Conservation (phyloP, 2,888 invertebrate genomes). For the Pyrochroa serraticornis region DNA sequence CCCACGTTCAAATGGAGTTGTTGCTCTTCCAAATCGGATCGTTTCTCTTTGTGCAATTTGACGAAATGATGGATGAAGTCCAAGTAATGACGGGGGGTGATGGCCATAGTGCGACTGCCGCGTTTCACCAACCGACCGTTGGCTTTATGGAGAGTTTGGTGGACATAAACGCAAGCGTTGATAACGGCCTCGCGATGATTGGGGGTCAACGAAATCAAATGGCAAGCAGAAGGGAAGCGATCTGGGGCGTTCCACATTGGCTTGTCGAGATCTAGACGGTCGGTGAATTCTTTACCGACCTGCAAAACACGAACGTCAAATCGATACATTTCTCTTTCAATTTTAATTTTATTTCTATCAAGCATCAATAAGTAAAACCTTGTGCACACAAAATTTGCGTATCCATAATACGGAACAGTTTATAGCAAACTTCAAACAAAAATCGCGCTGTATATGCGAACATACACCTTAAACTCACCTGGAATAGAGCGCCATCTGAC, state of each 20-base stretch:
- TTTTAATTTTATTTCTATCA: slow-evolving; percentile 58
- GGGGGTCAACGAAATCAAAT: slow-evolving; percentile 73
- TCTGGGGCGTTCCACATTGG: slow-evolving; percentile 86
- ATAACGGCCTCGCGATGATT: slow-evolving; percentile 95
- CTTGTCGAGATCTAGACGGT: slow-evolving; percentile 91
- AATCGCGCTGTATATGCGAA: too few species aligned
- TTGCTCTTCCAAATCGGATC: slow-evolving; percentile 97
- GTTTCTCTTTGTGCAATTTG: slow-evolving; percentile 95
- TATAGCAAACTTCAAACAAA: too few species aligned
- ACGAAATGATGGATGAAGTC: slow-evolving; percentile 99
- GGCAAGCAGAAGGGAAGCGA: slow-evolving; percentile 88
- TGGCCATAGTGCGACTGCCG: slow-evolving; percentile 95
- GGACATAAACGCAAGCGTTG: slow-evolving; percentile 97
- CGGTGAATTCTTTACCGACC: slow-evolving; percentile 95
- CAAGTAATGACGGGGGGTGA: slow-evolving; percentile 96
- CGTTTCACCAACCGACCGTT: slow-evolving; percentile 89
- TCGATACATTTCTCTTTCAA: too few species aligned
- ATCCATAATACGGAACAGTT: too few species aligned
- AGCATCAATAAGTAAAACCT: too few species aligned
- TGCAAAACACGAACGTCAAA: slow-evolving; percentile 47
- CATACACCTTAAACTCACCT: slow-evolving; percentile 51
- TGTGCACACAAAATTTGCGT: too few species aligned
- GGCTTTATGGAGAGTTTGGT: slow-evolving; percentile 95
- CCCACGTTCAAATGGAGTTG: slow-evolving; percentile 98
- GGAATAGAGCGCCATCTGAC: slow-evolving; percentile 94